Evolutionary conservation across 1,140 invertebrate species (phyloP).

Genomic region (Melanaphis sacchari): DNA sequence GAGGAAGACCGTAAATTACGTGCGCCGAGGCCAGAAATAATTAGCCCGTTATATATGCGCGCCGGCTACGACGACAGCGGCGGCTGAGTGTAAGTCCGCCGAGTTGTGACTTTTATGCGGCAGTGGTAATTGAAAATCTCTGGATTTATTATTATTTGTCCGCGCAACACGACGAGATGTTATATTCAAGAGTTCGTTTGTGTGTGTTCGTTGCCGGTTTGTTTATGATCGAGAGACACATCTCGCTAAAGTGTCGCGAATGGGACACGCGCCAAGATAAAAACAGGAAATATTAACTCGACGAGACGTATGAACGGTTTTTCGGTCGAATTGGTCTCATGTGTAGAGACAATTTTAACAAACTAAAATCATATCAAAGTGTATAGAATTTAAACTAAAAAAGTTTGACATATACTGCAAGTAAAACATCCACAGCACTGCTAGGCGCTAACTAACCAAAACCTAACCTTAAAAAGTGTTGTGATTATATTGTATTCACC

Average conservation of each 20-base stretch:
- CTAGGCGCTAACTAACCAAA: neutral
- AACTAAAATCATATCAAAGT: neutral
- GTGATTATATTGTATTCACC: neutral
- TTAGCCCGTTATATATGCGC: constrained; percentile 42
- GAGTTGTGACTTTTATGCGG: constrained; percentile 50
- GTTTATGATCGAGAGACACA: constrained; percentile 36
- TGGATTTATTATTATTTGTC: constrained; percentile 47
- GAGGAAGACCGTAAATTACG: constrained; percentile 25
- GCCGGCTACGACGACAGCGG: neutral
- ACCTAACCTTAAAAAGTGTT: neutral
- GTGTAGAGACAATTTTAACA: neutral
- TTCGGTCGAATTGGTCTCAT: neutral
- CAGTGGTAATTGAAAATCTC: constrained; percentile 52
- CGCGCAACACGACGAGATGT: neutral
- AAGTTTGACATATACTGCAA: neutral
- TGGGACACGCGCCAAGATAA: constrained; percentile 22
- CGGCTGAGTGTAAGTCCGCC: neutral
- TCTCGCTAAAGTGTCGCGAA: neutral
- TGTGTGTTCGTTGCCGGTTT: neutral
- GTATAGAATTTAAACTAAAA: neutral
- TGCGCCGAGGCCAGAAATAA: constrained; percentile 36
- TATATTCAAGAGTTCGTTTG: neutral
- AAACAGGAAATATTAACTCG: constrained; percentile 13
- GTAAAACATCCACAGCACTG: neutral
- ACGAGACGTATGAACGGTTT: neutral